These are phyloP conservation scores for Abrostola tripartita DNA, from an alignment of 2,888 invertebrate species.

Conservation along the genomic window DNA sequence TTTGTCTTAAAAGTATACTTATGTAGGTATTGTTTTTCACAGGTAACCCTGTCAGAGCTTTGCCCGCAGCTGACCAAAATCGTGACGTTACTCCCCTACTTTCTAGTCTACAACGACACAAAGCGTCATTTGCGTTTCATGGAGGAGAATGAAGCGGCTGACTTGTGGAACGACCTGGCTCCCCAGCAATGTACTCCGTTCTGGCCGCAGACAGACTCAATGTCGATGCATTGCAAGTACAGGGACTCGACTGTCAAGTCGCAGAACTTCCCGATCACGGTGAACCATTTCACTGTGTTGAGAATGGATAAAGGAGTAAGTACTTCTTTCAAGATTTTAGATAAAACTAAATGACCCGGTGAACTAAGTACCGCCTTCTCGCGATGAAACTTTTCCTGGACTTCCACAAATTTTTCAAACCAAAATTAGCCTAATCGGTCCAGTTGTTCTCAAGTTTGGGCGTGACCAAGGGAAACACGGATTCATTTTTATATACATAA, in stretches of 20 bases:
- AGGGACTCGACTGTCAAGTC: constrained; percentile 92
- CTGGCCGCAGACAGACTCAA: constrained; percentile 94
- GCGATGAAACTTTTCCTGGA: too few species aligned
- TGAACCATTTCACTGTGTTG: constrained; percentile 91
- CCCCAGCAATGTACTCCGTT: constrained; percentile 92
- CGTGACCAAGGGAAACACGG: too few species aligned
- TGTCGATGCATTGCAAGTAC: constrained; percentile 94
- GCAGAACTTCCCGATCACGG: constrained; percentile 92
- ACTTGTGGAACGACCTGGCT: constrained; percentile 93
- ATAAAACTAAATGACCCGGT: too few species aligned
- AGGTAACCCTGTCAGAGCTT: constrained; percentile 91
- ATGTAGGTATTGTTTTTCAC: constrained; percentile 23
- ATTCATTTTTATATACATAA: too few species aligned
- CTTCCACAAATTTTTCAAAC: too few species aligned
- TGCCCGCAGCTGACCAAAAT: constrained; percentile 93
- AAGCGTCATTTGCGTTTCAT: constrained; percentile 90
- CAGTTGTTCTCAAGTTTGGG: too few species aligned
- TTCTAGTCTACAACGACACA: constrained; percentile 92
- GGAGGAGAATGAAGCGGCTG: constrained; percentile 95
- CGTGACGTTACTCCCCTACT: constrained; percentile 93
- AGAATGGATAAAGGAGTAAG: constrained; percentile 95
- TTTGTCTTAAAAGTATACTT: neutral
- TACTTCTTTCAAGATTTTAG: constrained; percentile 23
- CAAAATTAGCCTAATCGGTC: too few species aligned
- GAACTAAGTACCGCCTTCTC: too few species aligned